phyloP scores from a whole-genome alignment of 2,888 invertebrate genomes.

The Ennomos fuscantarius region DNA sequence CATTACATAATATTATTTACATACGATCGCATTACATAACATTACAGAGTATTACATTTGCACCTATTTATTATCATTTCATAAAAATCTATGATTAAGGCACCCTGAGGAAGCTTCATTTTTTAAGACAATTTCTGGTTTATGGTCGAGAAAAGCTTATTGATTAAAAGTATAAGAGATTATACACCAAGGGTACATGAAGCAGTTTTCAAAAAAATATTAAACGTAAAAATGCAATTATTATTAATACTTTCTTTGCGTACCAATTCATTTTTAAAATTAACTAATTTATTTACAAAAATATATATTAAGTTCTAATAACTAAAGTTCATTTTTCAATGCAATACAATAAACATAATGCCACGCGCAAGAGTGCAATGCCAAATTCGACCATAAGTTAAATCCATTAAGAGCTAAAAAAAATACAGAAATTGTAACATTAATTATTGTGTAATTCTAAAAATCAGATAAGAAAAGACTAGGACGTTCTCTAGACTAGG shows the following conservation, averaged over 20 bases:
- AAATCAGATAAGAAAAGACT: conserved; percentile 76
- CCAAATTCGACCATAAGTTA: conserved; percentile 58
- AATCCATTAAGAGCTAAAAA: conserved; percentile 63
- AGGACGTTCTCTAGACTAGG: conserved; percentile 63
- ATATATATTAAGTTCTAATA: conserved; percentile 21
- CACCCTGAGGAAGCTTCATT: conserved; percentile 72
- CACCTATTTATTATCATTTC: conserved; percentile 62
- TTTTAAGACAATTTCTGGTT: conserved; percentile 31
- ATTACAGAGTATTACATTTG: conserved; percentile 77
- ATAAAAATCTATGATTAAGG: conserved; percentile 64
- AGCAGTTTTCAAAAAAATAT: conserved; percentile 5
- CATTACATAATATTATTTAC: conserved; percentile 69
- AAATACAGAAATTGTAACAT: conserved; percentile 41
- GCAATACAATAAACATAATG: background rate
- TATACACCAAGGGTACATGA: no score
- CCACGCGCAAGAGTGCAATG: conserved; percentile 1
- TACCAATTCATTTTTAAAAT: conserved; percentile 2
- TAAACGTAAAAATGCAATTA: conserved; percentile 1
- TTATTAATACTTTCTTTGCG: background rate
- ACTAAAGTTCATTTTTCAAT: conserved; percentile 6
- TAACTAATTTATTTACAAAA: conserved; percentile 14
- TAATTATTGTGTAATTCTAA: conserved; percentile 44
- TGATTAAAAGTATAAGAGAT: no score
- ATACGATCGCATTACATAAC: conserved; percentile 69
- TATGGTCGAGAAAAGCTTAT: conserved; percentile 31